phyloP scores from a whole-genome alignment of 2,888 invertebrate species.

The Nemoura dubitans region DNA sequence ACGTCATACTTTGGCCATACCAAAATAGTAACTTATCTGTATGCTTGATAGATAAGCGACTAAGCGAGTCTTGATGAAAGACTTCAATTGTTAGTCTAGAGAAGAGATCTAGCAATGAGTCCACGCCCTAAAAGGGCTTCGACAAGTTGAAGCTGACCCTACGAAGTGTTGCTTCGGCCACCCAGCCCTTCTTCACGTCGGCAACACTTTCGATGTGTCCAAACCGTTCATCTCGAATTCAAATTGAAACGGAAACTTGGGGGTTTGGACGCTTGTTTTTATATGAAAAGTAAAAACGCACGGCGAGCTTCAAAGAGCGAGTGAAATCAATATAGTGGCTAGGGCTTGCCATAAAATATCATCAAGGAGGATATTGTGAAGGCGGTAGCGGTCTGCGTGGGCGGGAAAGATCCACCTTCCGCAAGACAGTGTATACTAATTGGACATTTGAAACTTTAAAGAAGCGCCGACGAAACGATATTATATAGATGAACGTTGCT shows the following conservation, averaged over 20 bases:
- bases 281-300: not conserved
- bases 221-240: not conserved
- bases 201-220: not conserved
- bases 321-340: not conserved
- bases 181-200: not conserved
- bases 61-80: constrained; percentile 8
- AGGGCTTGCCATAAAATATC: not conserved
- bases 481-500: not conserved
- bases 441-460: not conserved
- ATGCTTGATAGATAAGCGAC: not conserved
- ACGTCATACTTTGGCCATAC: constrained; percentile 12
- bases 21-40: not conserved
- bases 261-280: not conserved
- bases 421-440: not conserved
- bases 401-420: not conserved
- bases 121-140: not conserved
- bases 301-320: not conserved
- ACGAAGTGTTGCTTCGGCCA: not conserved
- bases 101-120: not conserved
- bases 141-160: not conserved
- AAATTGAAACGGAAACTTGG: not conserved
- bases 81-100: not conserved
- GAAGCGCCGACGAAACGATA: not conserved
- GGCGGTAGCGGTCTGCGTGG: not conserved
- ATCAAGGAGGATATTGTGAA: not conserved